phyloP scores from a whole-genome alignment of 2,797 vertebrate species.

The Chloroceryle amazona region DNA sequence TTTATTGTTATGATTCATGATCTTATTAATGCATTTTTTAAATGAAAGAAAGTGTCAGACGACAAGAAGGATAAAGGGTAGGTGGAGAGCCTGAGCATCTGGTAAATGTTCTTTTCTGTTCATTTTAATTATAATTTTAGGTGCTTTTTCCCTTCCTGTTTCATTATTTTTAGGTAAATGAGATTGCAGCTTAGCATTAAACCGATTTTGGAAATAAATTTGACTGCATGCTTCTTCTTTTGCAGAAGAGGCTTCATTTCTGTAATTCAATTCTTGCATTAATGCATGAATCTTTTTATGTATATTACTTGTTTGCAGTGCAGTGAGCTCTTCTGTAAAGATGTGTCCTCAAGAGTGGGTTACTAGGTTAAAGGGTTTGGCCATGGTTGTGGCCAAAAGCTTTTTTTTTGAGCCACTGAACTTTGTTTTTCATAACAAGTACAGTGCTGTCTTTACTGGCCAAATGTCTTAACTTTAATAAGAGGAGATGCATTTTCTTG shows the following conservation, averaged over 20 bases:
- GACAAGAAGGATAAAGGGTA: conserved; percentile 6
- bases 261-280: background rate
- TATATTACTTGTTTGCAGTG: background rate
- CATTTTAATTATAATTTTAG: conserved; percentile 25
- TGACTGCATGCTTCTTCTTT: background rate
- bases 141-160: background rate
- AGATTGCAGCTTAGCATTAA: conserved; percentile 28
- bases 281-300: background rate
- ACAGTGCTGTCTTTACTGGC: background rate
- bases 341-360: background rate
- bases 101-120: conserved; percentile 32
- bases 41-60: conserved; percentile 14
- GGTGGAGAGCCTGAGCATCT: conserved; percentile 9
- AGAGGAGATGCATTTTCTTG: background rate
- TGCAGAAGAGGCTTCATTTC: background rate
- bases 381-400: background rate
- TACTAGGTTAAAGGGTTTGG: background rate
- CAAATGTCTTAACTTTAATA: background rate
- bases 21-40: conserved; percentile 23
- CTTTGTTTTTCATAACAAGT: background rate
- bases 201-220: conserved; percentile 5
- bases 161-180: conserved; percentile 35
- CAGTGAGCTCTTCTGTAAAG: background rate
- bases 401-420: background rate
- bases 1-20: conserved; percentile 39